Evolutionary conservation across 2,797 vertebrate species (phyloP).

Genomic region (Xerus rutilus): DNA sequence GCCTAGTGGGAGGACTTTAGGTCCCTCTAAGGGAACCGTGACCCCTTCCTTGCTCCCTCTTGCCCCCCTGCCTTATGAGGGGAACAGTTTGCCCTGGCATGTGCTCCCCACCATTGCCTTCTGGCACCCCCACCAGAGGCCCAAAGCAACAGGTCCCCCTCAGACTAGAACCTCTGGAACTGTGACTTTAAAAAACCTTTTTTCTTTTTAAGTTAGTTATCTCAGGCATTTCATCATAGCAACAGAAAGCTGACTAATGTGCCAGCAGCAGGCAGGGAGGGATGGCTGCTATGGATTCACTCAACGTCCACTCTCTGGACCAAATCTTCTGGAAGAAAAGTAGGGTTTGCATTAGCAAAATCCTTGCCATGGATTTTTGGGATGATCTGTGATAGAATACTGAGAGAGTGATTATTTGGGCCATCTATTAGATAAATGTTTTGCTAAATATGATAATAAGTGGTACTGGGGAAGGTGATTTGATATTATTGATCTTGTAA

Average conservation of each 20-base stretch:
- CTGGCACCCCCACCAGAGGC: neutral
- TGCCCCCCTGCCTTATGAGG: neutral
- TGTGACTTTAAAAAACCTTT: neutral
- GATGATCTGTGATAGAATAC: neutral
- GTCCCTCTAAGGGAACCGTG: too few species aligned
- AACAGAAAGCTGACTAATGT: neutral
- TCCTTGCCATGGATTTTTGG: neutral
- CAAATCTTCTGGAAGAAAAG: neutral
- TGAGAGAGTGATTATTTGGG: neutral
- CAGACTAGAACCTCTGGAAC: neutral
- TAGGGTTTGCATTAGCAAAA: neutral
- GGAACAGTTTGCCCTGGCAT: neutral
- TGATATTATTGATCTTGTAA: conserved; percentile 23
- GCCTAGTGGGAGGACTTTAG: neutral
- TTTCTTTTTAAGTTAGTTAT: neutral
- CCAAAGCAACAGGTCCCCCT: neutral
- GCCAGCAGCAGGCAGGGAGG: neutral
- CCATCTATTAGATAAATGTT: neutral
- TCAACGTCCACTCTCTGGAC: neutral
- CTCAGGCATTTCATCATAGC: neutral
- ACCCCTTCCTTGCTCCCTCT: neutral
- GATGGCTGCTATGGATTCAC: neutral
- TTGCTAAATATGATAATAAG: neutral
- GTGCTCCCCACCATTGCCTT: neutral
- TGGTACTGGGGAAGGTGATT: neutral